phyloP scores from a whole-genome alignment of 2,113 vertebrate genomes.

The Stercorarius parasiticus region DNA sequence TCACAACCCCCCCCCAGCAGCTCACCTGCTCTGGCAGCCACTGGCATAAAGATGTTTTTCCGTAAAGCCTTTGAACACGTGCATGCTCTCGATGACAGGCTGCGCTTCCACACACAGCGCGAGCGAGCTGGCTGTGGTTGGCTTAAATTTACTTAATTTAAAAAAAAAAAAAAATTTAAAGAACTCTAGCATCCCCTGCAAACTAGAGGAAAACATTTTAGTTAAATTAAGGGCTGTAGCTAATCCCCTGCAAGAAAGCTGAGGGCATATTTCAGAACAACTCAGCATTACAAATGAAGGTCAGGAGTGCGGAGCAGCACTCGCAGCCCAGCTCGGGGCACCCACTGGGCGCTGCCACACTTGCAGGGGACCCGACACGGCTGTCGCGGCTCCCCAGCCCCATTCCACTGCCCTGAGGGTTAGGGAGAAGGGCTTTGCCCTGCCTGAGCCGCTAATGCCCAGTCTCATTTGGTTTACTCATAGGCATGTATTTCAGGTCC shows the following conservation, averaged over 20 bases:
- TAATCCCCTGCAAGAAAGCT: neutral
- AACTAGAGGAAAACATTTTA: neutral
- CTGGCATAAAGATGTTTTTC: neutral
- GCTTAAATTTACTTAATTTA: neutral
- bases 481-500: neutral
- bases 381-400: neutral
- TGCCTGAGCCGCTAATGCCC: neutral
- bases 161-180: neutral
- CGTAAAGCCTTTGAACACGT: neutral
- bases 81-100: accelerated
- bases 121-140: neutral
- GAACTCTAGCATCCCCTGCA: neutral
- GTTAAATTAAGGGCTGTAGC: neutral
- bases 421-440: neutral
- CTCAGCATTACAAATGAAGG: neutral
- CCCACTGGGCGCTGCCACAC: accelerated
- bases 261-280: neutral
- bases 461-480: neutral
- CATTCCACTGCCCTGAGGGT: accelerated
- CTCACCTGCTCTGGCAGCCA: neutral
- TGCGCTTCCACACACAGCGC: accelerated
- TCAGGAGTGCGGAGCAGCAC: neutral
- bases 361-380: accelerated
- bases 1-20: neutral
- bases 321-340: neutral